Conservation (phyloP, 2,113 vertebrate genomes). For the Oceanites oceanicus region DNA sequence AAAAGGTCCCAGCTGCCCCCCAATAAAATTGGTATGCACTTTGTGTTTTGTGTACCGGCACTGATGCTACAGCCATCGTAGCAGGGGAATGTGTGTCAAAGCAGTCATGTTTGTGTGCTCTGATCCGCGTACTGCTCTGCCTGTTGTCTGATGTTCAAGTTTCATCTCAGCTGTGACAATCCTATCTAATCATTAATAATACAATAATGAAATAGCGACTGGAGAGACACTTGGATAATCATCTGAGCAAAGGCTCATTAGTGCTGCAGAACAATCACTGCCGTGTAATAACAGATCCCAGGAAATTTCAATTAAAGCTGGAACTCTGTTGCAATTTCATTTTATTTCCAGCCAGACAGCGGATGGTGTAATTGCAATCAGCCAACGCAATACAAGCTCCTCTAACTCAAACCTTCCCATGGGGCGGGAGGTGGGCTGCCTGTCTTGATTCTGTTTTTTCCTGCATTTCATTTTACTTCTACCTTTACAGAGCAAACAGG, state of each 20-base stretch:
- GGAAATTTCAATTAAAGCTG: constrained; percentile 84
- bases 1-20: background rate
- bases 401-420: constrained; percentile 47
- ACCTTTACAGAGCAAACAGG: background rate
- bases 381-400: constrained; percentile 50
- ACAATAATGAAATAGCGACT: constrained; percentile 78
- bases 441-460: background rate
- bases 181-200: constrained; percentile 81
- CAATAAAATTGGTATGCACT: rapidly evolving
- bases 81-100: background rate
- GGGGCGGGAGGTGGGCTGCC: constrained; percentile 24
- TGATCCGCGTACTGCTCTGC: background rate
- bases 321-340: constrained; percentile 76
- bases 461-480: background rate
- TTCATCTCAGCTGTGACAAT: constrained; percentile 68
- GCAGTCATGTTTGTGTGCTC: background rate
- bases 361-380: constrained; percentile 72
- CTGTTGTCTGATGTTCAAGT: constrained; percentile 42
- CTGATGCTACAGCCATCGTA: rapidly evolving
- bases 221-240: constrained; percentile 82
- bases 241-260: constrained; percentile 80
- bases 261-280: constrained; percentile 74
- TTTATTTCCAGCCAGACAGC: constrained; percentile 58
- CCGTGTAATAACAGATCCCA: constrained; percentile 80
- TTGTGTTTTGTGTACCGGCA: background rate